Evolutionary conservation across 2,888 invertebrate genomes (phyloP).

Genomic region (Myopa testacea): DNA sequence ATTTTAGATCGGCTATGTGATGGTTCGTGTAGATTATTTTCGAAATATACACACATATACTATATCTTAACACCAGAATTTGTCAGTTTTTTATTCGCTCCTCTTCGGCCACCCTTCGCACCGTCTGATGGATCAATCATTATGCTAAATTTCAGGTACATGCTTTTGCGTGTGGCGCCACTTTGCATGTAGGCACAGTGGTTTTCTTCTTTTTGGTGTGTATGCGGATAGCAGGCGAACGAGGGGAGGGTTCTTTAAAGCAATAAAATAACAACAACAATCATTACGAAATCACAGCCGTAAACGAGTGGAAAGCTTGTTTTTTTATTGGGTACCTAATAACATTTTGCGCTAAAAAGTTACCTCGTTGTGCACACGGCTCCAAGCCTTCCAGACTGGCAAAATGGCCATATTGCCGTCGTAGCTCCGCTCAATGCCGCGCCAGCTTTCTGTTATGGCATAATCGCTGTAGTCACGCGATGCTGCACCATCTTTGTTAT

Average conservation of each 20-base stretch:
- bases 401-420: conserved; percentile 77
- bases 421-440: conserved; percentile 76
- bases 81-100: background rate
- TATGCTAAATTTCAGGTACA: background rate
- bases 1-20: background rate
- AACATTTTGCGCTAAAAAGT: conserved; percentile 46
- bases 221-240: background rate
- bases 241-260: background rate
- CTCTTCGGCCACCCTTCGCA: background rate
- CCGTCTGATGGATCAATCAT: background rate
- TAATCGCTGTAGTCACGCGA: conserved; percentile 72
- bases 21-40: background rate
- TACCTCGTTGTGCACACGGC: conserved; percentile 76
- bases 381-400: conserved; percentile 86
- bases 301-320: conserved; percentile 14
- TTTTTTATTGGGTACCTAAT: conserved; percentile 4
- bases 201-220: background rate
- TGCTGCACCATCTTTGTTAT: conserved; percentile 63
- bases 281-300: conserved; percentile 60
- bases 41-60: background rate
- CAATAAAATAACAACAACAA: conserved; percentile 38
- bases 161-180: conserved; percentile 57
- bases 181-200: background rate
- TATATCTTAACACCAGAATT: background rate
- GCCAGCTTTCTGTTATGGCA: conserved; percentile 82